A percentile compares a stretch with the other conserved stretches of the same genome.
Evolutionary conservation across 2,797 vertebrate species (phyloP).

Genomic region (Vespertilio murinus): DNA sequence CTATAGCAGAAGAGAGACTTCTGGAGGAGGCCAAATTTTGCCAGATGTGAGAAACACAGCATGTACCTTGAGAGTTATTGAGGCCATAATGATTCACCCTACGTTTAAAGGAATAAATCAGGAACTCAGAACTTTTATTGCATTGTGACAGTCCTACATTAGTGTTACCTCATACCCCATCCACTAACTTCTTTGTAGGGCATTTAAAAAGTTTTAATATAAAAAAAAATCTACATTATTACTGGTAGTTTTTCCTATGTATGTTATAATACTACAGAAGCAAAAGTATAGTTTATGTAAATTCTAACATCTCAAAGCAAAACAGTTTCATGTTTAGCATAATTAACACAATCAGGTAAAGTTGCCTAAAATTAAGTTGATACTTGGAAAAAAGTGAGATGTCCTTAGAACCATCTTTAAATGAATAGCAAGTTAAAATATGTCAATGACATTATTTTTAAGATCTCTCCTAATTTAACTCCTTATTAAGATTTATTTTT

Average conservation of each 20-base stretch:
- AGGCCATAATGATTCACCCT: slow-evolving; percentile 53
- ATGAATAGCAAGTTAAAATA: slow-evolving; percentile 60
- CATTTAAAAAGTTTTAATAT: slow-evolving; percentile 29
- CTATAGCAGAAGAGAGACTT: background rate
- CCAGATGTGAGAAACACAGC: slow-evolving; percentile 8
- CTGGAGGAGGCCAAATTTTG: slow-evolving; percentile 30
- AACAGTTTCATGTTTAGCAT: slow-evolving; percentile 18
- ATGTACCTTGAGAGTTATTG: background rate
- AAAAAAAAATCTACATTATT: background rate
- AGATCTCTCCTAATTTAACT: slow-evolving; percentile 22
- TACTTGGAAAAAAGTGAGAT: slow-evolving; percentile 12
- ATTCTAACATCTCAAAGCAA: background rate
- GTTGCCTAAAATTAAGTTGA: slow-evolving; percentile 18
- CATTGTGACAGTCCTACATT: background rate
- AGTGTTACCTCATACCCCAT: background rate
- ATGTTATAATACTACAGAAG: background rate
- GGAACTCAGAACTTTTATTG: slow-evolving; percentile 53
- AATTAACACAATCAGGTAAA: slow-evolving; percentile 63
- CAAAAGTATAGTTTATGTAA: slow-evolving; percentile 4
- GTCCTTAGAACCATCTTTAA: slow-evolving; percentile 53
- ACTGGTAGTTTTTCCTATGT: background rate
- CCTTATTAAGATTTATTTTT: background rate
- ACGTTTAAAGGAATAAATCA: slow-evolving; percentile 50
- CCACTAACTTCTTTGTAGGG: slow-evolving; percentile 27
- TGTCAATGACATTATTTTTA: background rate